Evolutionary conservation across 2,113 vertebrate species (phyloP).

Genomic region (Vimba vimba): DNA sequence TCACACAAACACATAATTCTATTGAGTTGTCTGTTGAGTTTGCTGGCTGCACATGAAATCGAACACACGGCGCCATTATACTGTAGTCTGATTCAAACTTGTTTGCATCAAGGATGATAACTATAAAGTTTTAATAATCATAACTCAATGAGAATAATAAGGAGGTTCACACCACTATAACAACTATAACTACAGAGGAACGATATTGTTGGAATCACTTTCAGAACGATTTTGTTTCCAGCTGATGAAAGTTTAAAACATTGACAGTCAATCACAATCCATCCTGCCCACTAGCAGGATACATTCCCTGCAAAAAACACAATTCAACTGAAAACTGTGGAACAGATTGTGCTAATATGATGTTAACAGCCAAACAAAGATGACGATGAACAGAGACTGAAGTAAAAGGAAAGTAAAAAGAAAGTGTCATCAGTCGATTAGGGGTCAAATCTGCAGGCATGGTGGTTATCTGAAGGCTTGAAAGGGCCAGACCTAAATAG

Average conservation of each 20-base stretch:
- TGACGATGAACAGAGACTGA: background rate
- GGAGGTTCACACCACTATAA: too few species aligned
- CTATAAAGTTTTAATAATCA: too few species aligned
- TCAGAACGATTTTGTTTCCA: too few species aligned
- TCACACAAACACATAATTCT: background rate
- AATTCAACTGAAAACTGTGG: background rate
- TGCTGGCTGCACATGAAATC: background rate
- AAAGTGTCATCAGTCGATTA: constrained; percentile 22
- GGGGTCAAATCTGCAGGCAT: background rate
- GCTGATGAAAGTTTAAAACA: too few species aligned
- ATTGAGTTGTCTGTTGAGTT: background rate
- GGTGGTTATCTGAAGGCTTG: background rate
- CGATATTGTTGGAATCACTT: too few species aligned
- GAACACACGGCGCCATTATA: background rate
- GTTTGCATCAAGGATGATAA: too few species aligned
- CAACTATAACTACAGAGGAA: too few species aligned
- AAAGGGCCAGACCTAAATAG: constrained; percentile 40
- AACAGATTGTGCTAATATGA: background rate
- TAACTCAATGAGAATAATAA: too few species aligned
- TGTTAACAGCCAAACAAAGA: background rate
- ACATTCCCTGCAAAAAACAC: background rate
- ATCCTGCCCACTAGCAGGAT: too few species aligned
- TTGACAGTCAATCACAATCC: too few species aligned
- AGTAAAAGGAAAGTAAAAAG: background rate
- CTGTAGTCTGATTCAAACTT: background rate